Percentiles rank a stretch among this genome's conserved stretches.
Conservation (phyloP, 1,140 invertebrate species). For the Bombus picipes region DNA sequence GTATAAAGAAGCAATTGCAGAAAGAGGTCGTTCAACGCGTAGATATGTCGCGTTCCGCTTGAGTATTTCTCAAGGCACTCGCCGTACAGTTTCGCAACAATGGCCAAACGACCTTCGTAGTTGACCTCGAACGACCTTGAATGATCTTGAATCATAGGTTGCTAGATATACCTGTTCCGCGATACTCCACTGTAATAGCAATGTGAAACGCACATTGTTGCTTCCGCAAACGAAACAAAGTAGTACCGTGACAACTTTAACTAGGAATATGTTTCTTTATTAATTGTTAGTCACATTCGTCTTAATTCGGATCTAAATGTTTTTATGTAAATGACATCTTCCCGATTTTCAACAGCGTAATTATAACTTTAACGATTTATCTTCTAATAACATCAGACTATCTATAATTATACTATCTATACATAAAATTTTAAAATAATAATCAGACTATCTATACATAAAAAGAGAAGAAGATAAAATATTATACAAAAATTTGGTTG, state of each 20-base stretch:
- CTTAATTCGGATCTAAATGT: background rate
- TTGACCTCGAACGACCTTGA: constrained; percentile 34
- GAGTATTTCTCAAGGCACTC: constrained; percentile 16
- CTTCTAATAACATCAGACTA: too few relatives aligned
- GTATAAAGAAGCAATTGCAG: background rate
- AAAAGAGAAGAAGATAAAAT: too few relatives aligned
- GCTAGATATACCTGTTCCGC: background rate
- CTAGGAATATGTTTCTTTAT: background rate
- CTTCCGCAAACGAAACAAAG: background rate
- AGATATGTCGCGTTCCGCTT: background rate
- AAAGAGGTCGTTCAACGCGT: constrained; percentile 33
- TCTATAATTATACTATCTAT: too few relatives aligned
- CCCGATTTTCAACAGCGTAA: too few relatives aligned
- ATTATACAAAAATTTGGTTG: too few relatives aligned
- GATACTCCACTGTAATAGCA: background rate
- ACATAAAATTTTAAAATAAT: too few relatives aligned
- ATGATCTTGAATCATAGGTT: constrained; percentile 15
- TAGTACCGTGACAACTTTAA: background rate
- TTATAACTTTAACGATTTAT: too few relatives aligned
- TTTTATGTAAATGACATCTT: too few relatives aligned
- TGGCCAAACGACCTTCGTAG: constrained; percentile 13
- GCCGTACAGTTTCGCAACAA: constrained; percentile 16
- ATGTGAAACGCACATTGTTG: background rate
- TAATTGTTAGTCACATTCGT: background rate
- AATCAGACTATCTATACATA: too few relatives aligned